Evolutionary conservation across 2,113 vertebrate species (phyloP).

Genomic region (Pagrus major): DNA sequence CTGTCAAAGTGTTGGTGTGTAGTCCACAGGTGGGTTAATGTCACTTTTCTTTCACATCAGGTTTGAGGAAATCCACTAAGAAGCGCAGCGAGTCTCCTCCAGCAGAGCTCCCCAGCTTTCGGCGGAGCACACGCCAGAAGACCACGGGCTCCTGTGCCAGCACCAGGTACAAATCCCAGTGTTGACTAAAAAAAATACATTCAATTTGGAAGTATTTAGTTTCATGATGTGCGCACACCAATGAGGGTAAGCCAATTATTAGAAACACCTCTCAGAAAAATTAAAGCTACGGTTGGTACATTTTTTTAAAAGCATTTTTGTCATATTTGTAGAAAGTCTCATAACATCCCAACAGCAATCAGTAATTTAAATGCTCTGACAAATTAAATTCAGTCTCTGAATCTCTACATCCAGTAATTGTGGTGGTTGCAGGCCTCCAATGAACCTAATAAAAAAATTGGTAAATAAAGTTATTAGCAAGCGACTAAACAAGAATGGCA

Average conservation of each 20-base stretch:
- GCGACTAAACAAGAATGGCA: no score
- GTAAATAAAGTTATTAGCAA: no score
- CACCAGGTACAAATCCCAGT: constrained; percentile 89
- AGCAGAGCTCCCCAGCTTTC: constrained; percentile 99
- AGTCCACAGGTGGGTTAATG: background rate
- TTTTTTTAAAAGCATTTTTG: no score
- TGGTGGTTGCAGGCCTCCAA: no score
- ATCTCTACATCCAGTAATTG: no score
- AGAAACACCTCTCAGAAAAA: background rate
- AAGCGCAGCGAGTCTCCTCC: constrained; percentile 99
- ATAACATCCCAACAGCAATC: no score
- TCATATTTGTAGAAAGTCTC: no score
- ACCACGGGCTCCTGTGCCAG: constrained; percentile 99
- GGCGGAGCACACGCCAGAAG: constrained; percentile 99
- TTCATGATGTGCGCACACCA: background rate
- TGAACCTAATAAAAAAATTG: no score
- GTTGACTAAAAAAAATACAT: background rate
- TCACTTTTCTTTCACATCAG: constrained; percentile 72
- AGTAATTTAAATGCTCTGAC: no score
- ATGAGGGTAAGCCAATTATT: background rate
- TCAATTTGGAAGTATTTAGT: background rate
- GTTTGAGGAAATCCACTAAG: constrained; percentile 98
- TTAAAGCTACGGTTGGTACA: no score
- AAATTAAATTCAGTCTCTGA: no score
- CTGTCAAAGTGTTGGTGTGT: background rate